Evolutionary conservation across 1,140 invertebrate genomes (phyloP).

Genomic region (Subanguina moxae): DNA sequence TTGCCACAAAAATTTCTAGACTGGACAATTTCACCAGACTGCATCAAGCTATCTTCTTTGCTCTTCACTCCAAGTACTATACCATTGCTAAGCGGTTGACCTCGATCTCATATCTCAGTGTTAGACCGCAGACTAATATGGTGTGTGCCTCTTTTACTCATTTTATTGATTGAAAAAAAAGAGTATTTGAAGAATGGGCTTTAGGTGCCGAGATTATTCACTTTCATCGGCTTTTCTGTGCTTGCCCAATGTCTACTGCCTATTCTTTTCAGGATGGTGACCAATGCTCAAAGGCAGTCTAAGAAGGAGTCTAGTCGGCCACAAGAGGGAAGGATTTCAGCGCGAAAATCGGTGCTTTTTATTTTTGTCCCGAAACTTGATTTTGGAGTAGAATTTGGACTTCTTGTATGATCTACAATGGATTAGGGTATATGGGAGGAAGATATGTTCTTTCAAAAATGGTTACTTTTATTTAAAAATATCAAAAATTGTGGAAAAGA

Average conservation of each 20-base stretch:
- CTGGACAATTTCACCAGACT: constrained; percentile 6
- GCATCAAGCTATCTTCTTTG: constrained; percentile 33
- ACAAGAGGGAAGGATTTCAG: background rate
- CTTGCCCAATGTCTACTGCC: constrained; percentile 28
- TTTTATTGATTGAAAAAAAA: background rate
- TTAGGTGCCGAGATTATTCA: constrained; percentile 34
- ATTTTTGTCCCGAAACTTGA: no score
- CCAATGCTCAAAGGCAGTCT: background rate
- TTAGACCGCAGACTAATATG: constrained; percentile 18
- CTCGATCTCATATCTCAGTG: constrained; percentile 26
- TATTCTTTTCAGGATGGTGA: constrained; percentile 12
- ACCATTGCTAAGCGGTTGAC: constrained; percentile 27
- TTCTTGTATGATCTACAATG: no score
- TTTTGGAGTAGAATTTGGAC: no score
- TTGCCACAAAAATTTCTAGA: constrained; percentile 5
- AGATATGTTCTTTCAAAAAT: no score
- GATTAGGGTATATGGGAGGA: no score
- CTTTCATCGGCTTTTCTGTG: constrained; percentile 26
- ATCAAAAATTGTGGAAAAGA: no score
- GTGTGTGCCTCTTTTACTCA: background rate
- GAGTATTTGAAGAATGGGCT: background rate
- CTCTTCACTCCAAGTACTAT: constrained; percentile 18
- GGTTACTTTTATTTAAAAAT: no score
- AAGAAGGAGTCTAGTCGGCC: no score
- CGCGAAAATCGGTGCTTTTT: no score